phyloP scores from a whole-genome alignment of 2,888 invertebrate species.

The Schizaphis graminum region DNA sequence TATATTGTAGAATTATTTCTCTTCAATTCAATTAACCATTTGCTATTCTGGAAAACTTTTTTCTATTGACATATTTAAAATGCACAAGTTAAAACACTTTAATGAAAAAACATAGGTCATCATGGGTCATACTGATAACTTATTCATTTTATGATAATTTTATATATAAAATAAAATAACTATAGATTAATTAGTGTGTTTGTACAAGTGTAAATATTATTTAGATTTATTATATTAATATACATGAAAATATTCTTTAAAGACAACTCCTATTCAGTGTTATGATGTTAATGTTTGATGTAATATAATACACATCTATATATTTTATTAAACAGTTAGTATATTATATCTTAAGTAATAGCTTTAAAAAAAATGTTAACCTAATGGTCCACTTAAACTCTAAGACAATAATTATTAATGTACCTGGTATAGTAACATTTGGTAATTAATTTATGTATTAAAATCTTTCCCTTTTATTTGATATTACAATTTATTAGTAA shows the following conservation, averaged over 20 bases:
- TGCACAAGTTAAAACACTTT: not conserved
- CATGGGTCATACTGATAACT: slow-evolving; percentile 15
- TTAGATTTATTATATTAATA: not conserved
- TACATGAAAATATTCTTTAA: not conserved
- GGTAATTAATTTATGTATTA: not conserved
- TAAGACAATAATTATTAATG: not conserved
- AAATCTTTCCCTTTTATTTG: not conserved
- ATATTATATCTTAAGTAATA: not conserved
- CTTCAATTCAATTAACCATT: not conserved
- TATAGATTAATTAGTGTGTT: not conserved
- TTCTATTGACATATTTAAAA: not conserved
- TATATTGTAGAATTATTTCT: not conserved
- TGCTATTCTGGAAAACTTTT: not conserved
- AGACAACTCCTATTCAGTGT: not conserved
- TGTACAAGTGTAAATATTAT: not conserved
- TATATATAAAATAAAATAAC: not conserved
- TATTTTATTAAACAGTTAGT: not conserved
- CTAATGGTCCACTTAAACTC: not conserved
- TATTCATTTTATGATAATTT: slow-evolving; percentile 26
- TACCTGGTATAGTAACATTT: not conserved
- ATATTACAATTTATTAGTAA: not conserved
- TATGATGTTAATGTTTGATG: not conserved
- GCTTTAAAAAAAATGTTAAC: not conserved
- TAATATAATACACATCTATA: not conserved
- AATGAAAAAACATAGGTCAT: slow-evolving; percentile 21